Base-by-base conservation (phyloP, 2,113 vertebrate species). In the Rhea americana region DNA sequence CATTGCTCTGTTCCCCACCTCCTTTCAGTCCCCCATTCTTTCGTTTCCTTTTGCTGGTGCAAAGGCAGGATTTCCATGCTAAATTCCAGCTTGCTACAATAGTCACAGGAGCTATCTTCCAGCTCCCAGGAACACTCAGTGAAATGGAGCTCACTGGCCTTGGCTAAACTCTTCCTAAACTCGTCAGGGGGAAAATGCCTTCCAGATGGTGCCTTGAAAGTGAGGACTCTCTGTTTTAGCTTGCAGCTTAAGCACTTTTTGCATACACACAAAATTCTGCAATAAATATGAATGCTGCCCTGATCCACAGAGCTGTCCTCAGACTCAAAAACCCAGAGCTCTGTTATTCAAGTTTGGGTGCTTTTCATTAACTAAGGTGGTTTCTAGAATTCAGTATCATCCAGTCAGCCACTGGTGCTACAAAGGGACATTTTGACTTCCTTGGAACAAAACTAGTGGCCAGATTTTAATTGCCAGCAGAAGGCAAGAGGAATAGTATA, bases 191-290 rank as follows among this genome's bases (percentile, higher is more conserved):
- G 2, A 72, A 81, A 82, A 78, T 41, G 21, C 48, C 65, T 90
- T 91, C 65, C 65, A 91, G 87, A 82, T 85, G 80, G 80, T 73
- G 65, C 48, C 59, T 77, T 45, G 80, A 58, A 87, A 81, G 35
- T 30, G 13, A 65, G 24, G 11, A 37, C 47, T 70, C 24, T 37
- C 39, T 73, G n/a, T 37, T 55, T 53, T 73, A 50, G 53, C 37
- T 51, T 1, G 2, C 45, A 51, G 51, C 28, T 5, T 5, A 28
- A 68, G 28, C 17, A 6, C 9, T 43, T 53, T 59, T 43, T 75
- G 13, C 24, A 21, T 19, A 18, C 32, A 45, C 26, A 12, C 2
- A 5, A 72, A 87, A 48, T 18, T 5, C 37, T 39, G 20, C 70
- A 58, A 7, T 10, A 85, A 71, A 67, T 41, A 63, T 18, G 47